phyloP scores from a whole-genome alignment of 1,140 invertebrate genomes.

The Akabosia matsudoensis region DNA sequence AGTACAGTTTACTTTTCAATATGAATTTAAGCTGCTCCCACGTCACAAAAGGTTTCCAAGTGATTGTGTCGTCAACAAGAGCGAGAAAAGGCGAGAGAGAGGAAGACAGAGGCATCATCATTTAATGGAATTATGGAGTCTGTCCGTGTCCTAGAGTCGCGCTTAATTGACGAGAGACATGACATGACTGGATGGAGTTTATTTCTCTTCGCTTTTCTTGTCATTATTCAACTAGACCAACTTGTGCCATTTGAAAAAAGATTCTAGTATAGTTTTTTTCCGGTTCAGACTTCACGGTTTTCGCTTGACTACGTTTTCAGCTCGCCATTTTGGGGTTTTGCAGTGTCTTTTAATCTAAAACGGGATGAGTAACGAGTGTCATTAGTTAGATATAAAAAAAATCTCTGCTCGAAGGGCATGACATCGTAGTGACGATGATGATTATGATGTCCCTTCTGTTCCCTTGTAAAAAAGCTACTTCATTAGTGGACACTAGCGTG shows the following conservation, averaged over 20 bases:
- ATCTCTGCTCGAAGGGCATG: background rate
- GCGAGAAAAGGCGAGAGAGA: background rate
- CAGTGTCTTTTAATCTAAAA: background rate
- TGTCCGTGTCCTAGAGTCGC: background rate
- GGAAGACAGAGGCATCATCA: background rate
- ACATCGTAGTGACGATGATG: background rate
- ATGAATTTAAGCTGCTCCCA: background rate
- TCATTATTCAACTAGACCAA: constrained; percentile 3
- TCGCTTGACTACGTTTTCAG: too few relatives aligned
- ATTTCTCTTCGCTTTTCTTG: background rate
- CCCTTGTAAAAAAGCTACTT: background rate
- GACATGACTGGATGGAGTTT: background rate
- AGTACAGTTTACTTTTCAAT: background rate
- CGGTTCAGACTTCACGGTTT: background rate
- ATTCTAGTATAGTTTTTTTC: background rate
- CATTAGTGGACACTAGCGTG: background rate
- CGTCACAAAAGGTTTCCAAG: background rate
- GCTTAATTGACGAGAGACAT: constrained; percentile 14
- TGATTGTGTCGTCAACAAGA: background rate
- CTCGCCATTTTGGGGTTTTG: too few relatives aligned
- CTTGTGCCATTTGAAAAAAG: too few relatives aligned
- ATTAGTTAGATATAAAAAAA: constrained; percentile 6
- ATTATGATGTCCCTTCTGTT: background rate
- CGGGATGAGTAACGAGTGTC: background rate
- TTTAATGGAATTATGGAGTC: constrained; percentile 19